These are phyloP conservation scores for Ramphastos sulfuratus DNA, from an alignment of 2,113 vertebrate species.

Conservation along the genomic window DNA sequence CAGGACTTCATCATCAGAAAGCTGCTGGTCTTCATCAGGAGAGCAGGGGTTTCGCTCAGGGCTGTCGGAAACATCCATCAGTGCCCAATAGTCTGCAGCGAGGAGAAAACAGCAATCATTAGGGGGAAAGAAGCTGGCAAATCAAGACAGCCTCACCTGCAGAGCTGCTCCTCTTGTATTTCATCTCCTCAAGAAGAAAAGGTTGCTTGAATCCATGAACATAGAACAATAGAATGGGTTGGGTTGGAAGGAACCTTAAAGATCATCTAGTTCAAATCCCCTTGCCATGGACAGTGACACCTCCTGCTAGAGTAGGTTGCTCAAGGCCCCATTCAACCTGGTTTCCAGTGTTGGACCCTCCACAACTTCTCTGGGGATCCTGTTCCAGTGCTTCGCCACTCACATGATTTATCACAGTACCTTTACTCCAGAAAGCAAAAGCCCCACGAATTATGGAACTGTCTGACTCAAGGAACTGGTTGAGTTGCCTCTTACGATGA, in stretches of 20 bases:
- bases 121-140: not conserved
- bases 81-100: constrained; percentile 69
- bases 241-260: too few species aligned
- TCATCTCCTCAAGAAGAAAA: not conserved
- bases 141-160: not conserved
- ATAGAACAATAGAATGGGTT: too few species aligned
- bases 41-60: constrained; percentile 88
- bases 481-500: not conserved
- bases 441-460: fast-evolving
- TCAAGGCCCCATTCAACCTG: too few species aligned
- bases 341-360: too few species aligned
- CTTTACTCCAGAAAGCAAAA: not conserved
- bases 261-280: too few species aligned
- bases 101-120: not conserved
- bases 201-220: not conserved
- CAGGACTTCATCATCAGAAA: constrained; percentile 83
- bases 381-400: too few species aligned
- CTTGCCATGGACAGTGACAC: too few species aligned
- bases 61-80: constrained; percentile 94
- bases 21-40: constrained; percentile 80
- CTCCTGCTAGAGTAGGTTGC: too few species aligned
- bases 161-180: not conserved
- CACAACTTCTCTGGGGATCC: too few species aligned
- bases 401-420: too few species aligned
- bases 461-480: not conserved